Evolutionary conservation across 2,113 vertebrate species (phyloP).

Genomic region (Caracal caracal): DNA sequence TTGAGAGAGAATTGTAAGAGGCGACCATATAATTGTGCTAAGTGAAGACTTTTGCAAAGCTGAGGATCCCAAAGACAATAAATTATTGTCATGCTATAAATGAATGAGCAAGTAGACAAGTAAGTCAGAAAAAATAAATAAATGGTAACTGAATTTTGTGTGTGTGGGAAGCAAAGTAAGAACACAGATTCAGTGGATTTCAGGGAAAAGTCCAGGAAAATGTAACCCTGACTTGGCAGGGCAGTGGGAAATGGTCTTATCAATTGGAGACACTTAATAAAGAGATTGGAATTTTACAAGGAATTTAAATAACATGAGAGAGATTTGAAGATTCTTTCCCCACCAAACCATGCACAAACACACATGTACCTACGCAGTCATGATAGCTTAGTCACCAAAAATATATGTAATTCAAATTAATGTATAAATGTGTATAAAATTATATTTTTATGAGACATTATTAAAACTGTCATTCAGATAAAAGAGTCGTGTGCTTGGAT

Average conservation of each 20-base stretch:
- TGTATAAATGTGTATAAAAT: not conserved
- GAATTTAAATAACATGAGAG: not conserved
- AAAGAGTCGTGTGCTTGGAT: not conserved
- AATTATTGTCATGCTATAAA: not conserved
- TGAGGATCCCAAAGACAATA: not conserved
- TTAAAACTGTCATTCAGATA: conserved; percentile 16
- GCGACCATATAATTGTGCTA: not conserved
- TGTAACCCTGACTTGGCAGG: not conserved
- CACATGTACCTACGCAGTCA: too few species aligned
- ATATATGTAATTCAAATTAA: not conserved
- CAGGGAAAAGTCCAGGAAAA: not conserved
- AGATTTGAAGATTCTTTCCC: not conserved
- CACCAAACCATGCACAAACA: not conserved
- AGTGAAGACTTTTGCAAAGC: not conserved
- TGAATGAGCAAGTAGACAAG: not conserved
- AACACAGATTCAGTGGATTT: not conserved
- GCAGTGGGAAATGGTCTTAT: not conserved
- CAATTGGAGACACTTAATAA: not conserved
- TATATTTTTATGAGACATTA: not conserved
- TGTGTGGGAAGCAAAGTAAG: not conserved
- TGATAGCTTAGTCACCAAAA: not conserved
- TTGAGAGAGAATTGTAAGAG: not conserved
- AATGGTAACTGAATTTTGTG: not conserved
- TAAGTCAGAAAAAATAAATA: not conserved
- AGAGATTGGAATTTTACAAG: not conserved